phyloP scores from a whole-genome alignment of 2,113 vertebrate genomes.

The Rallus limicola region DNA sequence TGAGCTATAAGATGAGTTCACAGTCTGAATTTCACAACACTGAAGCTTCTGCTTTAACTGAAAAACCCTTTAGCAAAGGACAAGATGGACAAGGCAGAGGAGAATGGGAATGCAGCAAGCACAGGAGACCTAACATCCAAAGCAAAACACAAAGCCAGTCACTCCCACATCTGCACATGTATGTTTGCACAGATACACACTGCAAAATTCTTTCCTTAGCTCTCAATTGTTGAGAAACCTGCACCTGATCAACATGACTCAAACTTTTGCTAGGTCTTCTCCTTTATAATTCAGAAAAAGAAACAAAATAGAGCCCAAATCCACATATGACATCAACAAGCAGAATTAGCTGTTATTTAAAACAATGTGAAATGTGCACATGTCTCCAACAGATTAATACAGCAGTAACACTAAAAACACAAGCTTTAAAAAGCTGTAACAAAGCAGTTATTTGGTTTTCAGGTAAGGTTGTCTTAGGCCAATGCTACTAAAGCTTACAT shows the following conservation, averaged over 20 bases:
- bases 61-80: neutral
- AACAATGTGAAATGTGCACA: neutral
- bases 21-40: neutral
- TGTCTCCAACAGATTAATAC: neutral
- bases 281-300: neutral
- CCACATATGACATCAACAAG: neutral
- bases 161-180: fast-evolving
- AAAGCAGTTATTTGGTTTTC: neutral
- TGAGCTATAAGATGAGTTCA: neutral
- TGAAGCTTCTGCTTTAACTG: neutral
- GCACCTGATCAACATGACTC: neutral
- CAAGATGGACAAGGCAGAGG: neutral
- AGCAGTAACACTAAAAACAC: neutral
- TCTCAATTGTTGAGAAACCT: neutral
- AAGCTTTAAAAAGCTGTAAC: neutral
- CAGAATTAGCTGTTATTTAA: neutral
- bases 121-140: neutral
- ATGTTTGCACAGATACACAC: neutral
- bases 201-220: neutral
- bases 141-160: neutral
- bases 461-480: neutral
- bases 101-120: neutral
- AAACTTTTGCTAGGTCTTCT: neutral
- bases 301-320: neutral
- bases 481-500: neutral